A percentile compares a stretch with the other conserved stretches of the same genome.
These are phyloP conservation scores for Diuraphis noxia DNA, from an alignment of 1,140 invertebrate genomes.

Conservation along the genomic window DNA sequence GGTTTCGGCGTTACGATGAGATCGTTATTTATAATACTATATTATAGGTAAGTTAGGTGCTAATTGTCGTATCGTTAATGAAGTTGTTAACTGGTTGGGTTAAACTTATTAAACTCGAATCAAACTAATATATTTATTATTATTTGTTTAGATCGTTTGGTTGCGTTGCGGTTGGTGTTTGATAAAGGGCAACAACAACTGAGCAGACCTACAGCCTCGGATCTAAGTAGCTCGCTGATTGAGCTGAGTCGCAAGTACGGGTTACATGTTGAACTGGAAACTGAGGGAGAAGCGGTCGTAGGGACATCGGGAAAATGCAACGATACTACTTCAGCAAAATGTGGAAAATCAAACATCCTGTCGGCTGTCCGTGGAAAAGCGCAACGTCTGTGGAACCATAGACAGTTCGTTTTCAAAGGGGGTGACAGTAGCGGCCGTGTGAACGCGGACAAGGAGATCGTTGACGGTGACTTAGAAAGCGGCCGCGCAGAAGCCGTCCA, in stretches of 20 bases:
- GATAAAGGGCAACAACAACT: not conserved
- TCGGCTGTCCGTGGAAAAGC: not conserved
- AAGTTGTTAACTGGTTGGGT: not conserved
- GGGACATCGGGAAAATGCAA: not conserved
- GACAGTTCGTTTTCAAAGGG: not conserved
- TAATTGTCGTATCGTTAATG: too few relatives aligned
- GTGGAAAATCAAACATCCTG: not conserved
- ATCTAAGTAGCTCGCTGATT: not conserved
- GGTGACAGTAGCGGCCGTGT: not conserved
- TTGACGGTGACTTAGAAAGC: not conserved
- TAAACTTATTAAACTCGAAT: too few relatives aligned
- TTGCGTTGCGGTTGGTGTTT: conserved; percentile 5
- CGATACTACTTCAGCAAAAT: not conserved
- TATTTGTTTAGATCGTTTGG: not conserved
- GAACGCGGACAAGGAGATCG: not conserved
- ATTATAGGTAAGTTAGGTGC: too few relatives aligned
- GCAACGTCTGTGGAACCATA: conserved; percentile 7
- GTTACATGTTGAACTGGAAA: conserved; percentile 2
- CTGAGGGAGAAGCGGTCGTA: not conserved
- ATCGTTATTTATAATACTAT: not conserved
- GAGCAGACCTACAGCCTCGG: not conserved
- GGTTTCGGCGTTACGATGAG: not conserved
- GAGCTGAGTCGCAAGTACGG: conserved; percentile 18
- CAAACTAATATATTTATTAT: not conserved
- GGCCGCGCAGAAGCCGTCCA: not conserved